Evolutionary conservation across 2,797 vertebrate species (phyloP), one percentile per base, ranked within the genome.

Genomic region (Florisuga fusca): DNA sequence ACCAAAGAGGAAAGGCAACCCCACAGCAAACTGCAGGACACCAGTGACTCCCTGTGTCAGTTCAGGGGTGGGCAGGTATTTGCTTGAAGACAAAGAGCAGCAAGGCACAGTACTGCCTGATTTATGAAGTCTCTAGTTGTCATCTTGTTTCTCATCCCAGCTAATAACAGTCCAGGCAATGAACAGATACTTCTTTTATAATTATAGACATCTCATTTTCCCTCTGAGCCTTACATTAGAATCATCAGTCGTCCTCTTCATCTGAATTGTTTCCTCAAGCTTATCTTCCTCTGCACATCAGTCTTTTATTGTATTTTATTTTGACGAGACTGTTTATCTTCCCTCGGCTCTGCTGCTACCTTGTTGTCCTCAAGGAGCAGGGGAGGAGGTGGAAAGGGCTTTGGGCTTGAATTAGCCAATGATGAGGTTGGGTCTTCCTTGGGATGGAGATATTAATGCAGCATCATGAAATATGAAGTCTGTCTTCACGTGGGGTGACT

Each of bases 361-460:
- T 29, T 2, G 3, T 76, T 82, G 54, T 89, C 84, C 64, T 94
- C 10, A 1, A 86, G 74, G 75, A 81, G 33, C 2, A 1, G 48
- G 54, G 66, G 85, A 83, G 76, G 87, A 95, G 61, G 33, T 87
- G 59, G 80, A 95, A 96, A 89, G 81, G 87, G 80, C 90, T 95
- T 96, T 79, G 93, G 72, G 58, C 90, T 94, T 87, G 80, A 97
- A 95, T 95, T 96, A 96, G 81, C 87, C 22, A 63, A 50, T 93
- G 89, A 92, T 96, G 93, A 96, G 90, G 81, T 66, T 85, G 73
- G 48, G 84, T 87, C 89, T 93, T 83, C 85, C 89, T 77, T 90
- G 97, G 95, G 84, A 94, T 93, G 67, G 95, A 95, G 87, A 87
- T 96, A 97, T 97, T 97, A 97, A 96, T 97, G 69, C 74, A 83